Evolutionary conservation across 2,797 vertebrate species (phyloP).

Genomic region (Phyllotis vaccarum): DNA sequence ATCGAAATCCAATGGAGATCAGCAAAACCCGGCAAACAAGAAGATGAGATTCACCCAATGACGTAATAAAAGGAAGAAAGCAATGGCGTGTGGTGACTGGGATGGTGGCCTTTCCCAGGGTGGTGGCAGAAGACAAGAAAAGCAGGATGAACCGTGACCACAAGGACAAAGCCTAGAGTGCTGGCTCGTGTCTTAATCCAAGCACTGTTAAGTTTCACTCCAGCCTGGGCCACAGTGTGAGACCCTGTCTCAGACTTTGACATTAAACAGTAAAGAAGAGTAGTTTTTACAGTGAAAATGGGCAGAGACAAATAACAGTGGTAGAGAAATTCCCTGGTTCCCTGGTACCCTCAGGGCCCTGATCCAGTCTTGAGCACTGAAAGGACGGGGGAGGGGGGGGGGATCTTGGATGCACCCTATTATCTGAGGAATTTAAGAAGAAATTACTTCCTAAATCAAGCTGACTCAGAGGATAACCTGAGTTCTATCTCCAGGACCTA

Average conservation of each 20-base stretch:
- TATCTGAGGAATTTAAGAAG: neutral
- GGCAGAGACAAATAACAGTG: neutral
- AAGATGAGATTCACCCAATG: conserved; percentile 26
- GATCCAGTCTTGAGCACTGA: neutral
- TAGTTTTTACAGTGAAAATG: conserved; percentile 9
- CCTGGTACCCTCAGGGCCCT: neutral
- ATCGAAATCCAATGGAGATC: neutral
- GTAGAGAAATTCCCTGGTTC: neutral
- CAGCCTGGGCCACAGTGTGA: neutral
- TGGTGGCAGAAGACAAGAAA: conserved; percentile 27
- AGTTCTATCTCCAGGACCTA: neutral
- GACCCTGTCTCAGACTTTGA: neutral
- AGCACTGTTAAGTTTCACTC: neutral
- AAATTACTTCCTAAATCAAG: conserved; percentile 15
- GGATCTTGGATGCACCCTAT: conserved; percentile 3
- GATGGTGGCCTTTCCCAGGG: neutral
- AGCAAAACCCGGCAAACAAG: conserved; percentile 43
- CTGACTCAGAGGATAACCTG: neutral
- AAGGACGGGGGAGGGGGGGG: neutral
- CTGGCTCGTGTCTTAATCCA: neutral
- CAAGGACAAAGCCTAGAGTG: neutral
- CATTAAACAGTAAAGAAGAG: neutral
- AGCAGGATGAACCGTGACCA: neutral
- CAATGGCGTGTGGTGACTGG: neutral
- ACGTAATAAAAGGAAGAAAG: conserved; percentile 3